These are phyloP conservation scores for Himalopsyche kuldschensis DNA, from an alignment of 2,888 invertebrate species.

Conservation along the genomic window DNA sequence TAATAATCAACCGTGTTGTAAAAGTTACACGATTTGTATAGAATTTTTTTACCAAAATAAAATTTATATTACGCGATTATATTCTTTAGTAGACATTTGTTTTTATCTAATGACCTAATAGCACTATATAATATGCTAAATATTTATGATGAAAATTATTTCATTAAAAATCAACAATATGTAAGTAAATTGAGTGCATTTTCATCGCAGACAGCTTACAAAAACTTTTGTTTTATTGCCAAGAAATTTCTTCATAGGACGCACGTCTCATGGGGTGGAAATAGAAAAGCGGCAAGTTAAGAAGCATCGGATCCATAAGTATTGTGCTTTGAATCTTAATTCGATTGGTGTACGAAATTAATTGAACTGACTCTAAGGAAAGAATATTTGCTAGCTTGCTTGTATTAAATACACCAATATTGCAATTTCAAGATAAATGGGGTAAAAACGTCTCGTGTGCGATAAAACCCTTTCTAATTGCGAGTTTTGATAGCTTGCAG, in stretches of 20 bases:
- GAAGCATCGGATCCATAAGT: constrained; percentile 25
- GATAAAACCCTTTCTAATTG: no score
- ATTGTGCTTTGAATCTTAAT: constrained; percentile 37
- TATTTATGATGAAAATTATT: no score
- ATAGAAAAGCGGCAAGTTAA: constrained; percentile 7
- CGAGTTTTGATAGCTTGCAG: no score
- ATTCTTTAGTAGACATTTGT: no score
- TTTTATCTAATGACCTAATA: no score
- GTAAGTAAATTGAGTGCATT: background rate
- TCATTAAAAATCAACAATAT: background rate
- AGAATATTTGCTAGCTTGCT: background rate
- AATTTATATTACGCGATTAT: no score
- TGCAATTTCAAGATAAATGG: background rate
- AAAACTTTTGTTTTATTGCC: constrained; percentile 35
- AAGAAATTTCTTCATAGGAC: constrained; percentile 32
- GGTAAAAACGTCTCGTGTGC: no score
- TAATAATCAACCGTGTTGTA: no score
- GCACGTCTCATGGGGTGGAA: constrained; percentile 1
- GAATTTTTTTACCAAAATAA: no score
- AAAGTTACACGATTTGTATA: no score
- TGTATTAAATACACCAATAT: background rate
- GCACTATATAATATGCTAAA: no score
- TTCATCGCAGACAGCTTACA: background rate
- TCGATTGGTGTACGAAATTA: constrained; percentile 9
- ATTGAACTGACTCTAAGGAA: background rate